Base-by-base conservation (phyloP, 2,113 vertebrate species). In the Lamprotornis superbus region DNA sequence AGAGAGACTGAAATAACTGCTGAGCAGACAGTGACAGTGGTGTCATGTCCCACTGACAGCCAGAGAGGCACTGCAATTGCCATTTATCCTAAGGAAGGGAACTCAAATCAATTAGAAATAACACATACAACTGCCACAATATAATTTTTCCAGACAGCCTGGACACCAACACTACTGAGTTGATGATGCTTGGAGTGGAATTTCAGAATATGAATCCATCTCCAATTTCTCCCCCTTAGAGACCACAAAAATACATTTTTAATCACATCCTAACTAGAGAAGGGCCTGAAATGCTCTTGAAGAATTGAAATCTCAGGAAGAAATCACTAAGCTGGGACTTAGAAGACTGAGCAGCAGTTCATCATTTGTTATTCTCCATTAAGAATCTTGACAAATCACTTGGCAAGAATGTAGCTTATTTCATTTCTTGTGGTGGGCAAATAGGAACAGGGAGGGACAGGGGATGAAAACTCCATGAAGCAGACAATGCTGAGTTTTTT, bases 181-280 rank as follows among this genome's bases (percentile, higher is more conserved):
- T 85, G 60, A 64, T 90, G 63, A 64, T 83, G 50, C 75, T 94
- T 74, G 63, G 18, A 67, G 31, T 63, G 83, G 65, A 83, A 77
- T 90, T 92, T 83, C 47, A 90, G 67, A 86, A 35, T 74, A 83
- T 24, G 35, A 95, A 86, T 55, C 42, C 46, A 39, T 73, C 90
- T 93, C 82, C 4, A 69, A 53, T 49, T 90, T 80, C 28, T 80
- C 78, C 40, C 40, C 85, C 86, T 95, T 74, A 73, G 71, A 92
- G 94, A 86, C 52, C 31, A 79, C 14, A 86, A 64, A 80, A 90
- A 86, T 70, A 74, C 57, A 96, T 94, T 92, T 95, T 96, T 94
- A 92, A 94, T 90, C 71, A 76, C 59, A 55, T 33, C 52, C 64
- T 95, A 89, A 93, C 85, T 90, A 95, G 63, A 94, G 68, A 71